A percentile compares a stretch with the other conserved stretches of the same genome.
phyloP scores from a whole-genome alignment of 2,797 vertebrate species.

The Spinibarbus caldwelli region DNA sequence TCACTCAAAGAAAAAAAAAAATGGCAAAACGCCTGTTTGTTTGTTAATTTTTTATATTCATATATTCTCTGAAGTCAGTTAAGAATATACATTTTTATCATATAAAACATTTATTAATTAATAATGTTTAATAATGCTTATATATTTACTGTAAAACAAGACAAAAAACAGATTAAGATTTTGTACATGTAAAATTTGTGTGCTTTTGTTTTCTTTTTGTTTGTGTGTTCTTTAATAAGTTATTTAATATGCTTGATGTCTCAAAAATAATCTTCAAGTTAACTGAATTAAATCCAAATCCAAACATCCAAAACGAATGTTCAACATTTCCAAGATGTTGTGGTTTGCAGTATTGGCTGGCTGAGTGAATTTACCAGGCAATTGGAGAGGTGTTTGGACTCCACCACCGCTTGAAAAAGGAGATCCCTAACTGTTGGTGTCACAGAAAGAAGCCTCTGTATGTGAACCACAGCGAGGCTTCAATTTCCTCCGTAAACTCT shows the following conservation, averaged over 20 bases:
- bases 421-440: slow-evolving; percentile 36
- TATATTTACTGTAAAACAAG: background rate
- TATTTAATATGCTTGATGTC: background rate
- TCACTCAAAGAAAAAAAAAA: background rate
- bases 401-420: slow-evolving; percentile 35
- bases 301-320: slow-evolving; percentile 22
- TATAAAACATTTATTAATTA: background rate
- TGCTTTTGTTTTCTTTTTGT: background rate
- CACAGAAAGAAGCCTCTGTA: slow-evolving; percentile 36
- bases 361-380: slow-evolving; percentile 29
- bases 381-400: slow-evolving; percentile 39
- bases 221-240: background rate
- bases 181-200: background rate
- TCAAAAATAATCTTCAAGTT: background rate
- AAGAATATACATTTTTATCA: background rate
- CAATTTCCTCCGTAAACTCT: slow-evolving; percentile 58
- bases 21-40: background rate
- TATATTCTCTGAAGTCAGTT: background rate
- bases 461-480: slow-evolving; percentile 51
- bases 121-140: background rate
- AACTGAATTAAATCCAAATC: background rate
- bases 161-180: background rate
- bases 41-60: background rate
- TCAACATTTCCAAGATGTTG: slow-evolving; percentile 18
- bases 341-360: slow-evolving; percentile 7